Conservation (phyloP, 1,140 invertebrate genomes). For the Rhopalosiphum padi region DNA sequence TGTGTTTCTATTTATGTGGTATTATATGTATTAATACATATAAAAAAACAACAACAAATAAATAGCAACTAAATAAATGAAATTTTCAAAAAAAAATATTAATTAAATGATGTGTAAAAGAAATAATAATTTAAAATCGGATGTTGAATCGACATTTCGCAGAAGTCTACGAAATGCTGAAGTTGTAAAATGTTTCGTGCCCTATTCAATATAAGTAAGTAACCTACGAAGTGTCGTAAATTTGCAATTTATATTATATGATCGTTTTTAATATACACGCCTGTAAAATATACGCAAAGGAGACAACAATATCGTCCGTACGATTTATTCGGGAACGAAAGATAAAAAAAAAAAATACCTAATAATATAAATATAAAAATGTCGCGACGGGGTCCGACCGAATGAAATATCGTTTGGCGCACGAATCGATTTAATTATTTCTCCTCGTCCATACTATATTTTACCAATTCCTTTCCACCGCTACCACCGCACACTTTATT, state of each 20-base stretch:
- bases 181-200: neutral
- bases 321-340: neutral
- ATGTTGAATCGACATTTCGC: neutral
- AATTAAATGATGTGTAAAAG: neutral
- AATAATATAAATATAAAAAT: constrained; percentile 14
- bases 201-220: neutral
- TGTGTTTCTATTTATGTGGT: neutral
- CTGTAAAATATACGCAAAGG: neutral
- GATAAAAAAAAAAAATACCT: neutral
- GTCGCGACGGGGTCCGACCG: neutral
- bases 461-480: neutral
- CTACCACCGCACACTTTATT: neutral
- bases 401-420: constrained; percentile 10
- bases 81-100: neutral
- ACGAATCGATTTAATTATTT: constrained; percentile 26
- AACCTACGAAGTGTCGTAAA: neutral
- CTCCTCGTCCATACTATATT: neutral
- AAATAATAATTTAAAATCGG: neutral
- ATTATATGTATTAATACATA: neutral
- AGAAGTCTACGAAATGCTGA: neutral
- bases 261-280: neutral
- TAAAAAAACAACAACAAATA: neutral
- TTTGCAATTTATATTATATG: neutral
- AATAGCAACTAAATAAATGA: neutral
- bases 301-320: neutral